Conservation (phyloP, 2,888 invertebrate genomes). For the Oligia strigilis region DNA sequence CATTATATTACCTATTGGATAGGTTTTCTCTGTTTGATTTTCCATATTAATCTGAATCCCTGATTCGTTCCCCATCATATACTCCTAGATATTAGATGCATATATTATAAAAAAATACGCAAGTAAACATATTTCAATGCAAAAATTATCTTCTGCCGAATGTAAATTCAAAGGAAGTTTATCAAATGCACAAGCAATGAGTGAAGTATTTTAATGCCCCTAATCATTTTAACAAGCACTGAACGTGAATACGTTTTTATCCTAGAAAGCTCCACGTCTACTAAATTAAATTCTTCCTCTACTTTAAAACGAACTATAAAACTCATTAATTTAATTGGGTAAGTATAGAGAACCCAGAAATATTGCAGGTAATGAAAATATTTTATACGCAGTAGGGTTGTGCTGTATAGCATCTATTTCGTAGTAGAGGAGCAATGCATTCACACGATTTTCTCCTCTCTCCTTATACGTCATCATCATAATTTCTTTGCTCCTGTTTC, state of each 20-base stretch:
- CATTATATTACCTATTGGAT: neutral
- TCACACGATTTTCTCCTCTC: no score
- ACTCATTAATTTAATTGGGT: slow-evolving; percentile 42
- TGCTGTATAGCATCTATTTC: no score
- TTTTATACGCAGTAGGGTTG: slow-evolving; percentile 45
- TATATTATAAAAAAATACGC: neutral
- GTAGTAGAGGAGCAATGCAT: no score
- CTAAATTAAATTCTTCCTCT: slow-evolving; percentile 42
- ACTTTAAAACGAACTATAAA: slow-evolving; percentile 43
- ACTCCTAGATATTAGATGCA: neutral
- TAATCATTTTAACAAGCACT: slow-evolving; percentile 1
- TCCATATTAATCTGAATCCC: neutral
- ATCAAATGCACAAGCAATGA: neutral
- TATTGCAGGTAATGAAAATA: slow-evolving; percentile 48
- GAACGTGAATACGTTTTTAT: slow-evolving; percentile 14
- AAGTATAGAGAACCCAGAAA: slow-evolving; percentile 34
- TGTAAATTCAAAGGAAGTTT: neutral
- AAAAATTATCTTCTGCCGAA: neutral
- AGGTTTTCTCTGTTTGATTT: neutral
- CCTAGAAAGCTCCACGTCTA: slow-evolving; percentile 17
- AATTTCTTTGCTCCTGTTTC: no score
- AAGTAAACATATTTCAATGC: no score
- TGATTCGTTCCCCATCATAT: neutral
- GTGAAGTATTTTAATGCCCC: slow-evolving; percentile 1
- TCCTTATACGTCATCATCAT: no score